These are phyloP conservation scores for Psittacula derbiana DNA, from an alignment of 2,797 vertebrate species.

Conservation along the genomic window DNA sequence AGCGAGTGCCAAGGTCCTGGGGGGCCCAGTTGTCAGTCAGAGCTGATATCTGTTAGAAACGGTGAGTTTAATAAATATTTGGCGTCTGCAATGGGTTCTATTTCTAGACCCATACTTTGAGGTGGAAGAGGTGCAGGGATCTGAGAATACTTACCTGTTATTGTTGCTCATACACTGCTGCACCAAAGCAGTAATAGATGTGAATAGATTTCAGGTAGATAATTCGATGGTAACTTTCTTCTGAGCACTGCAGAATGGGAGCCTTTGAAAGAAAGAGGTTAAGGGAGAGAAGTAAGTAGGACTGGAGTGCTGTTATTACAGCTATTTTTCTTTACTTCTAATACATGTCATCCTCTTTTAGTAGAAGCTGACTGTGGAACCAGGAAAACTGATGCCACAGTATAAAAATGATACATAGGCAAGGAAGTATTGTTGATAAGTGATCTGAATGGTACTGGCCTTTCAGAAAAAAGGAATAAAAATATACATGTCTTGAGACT, in stretches of 20 bases:
- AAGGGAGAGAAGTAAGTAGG: constrained; percentile 66
- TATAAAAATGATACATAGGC: constrained; percentile 59
- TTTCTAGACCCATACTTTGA: neutral
- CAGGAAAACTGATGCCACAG: constrained; percentile 29
- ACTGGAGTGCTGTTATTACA: constrained; percentile 65
- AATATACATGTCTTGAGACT: neutral
- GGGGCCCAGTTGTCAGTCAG: neutral
- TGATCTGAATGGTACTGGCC: constrained; percentile 62
- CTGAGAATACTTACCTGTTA: constrained; percentile 4
- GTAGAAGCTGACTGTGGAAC: constrained; percentile 65
- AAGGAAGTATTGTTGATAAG: constrained; percentile 56
- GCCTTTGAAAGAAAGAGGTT: constrained; percentile 67
- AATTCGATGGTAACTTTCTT: constrained; percentile 49
- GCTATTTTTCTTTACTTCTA: constrained; percentile 70
- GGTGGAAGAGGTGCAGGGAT: neutral
- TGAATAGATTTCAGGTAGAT: constrained; percentile 16
- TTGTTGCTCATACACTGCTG: neutral
- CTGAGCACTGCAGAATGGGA: constrained; percentile 35
- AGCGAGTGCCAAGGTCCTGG: fast-evolving
- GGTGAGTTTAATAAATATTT: neutral
- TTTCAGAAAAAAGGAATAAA: constrained; percentile 42
- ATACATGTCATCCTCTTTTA: constrained; percentile 64
- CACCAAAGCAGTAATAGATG: constrained; percentile 13
- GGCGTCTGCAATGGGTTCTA: neutral
- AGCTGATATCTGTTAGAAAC: neutral